A percentile compares a stretch with the other conserved stretches of the same genome.
Conservation (phyloP, 1,140 invertebrate genomes). For the Drosophila kanapiae region DNA sequence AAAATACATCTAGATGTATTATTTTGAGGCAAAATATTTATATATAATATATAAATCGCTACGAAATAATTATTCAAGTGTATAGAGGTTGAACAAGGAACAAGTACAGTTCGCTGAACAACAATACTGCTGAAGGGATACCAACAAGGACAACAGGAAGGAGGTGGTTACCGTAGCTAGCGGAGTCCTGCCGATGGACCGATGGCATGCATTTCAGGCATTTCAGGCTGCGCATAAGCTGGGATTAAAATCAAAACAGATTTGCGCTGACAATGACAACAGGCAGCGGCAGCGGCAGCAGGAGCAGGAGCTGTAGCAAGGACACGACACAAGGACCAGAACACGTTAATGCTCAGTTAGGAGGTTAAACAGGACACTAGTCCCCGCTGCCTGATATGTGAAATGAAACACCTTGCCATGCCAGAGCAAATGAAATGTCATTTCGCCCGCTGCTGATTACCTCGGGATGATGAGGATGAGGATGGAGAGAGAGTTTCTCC, state of each 20-base stretch:
- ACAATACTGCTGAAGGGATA: slow-evolving; percentile 33
- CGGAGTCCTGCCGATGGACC: slow-evolving; percentile 28
- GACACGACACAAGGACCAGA: slow-evolving; percentile 26
- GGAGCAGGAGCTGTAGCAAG: slow-evolving; percentile 3
- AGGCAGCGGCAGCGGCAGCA: slow-evolving; percentile 2
- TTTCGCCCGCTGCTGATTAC: slow-evolving; percentile 17
- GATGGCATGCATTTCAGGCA: slow-evolving; percentile 48
- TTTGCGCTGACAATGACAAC: slow-evolving; percentile 54
- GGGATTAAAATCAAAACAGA: slow-evolving; percentile 58
- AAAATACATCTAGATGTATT: no score
- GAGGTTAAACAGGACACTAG: slow-evolving; percentile 54
- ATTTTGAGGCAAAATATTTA: no score
- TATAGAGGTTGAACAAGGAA: slow-evolving; percentile 38
- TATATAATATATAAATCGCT: no score
- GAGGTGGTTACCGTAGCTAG: neutral
- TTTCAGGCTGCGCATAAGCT: slow-evolving; percentile 44
- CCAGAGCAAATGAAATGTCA: slow-evolving; percentile 50
- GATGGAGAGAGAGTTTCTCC: neutral
- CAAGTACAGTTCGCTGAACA: slow-evolving; percentile 62
- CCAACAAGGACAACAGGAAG: slow-evolving; percentile 8
- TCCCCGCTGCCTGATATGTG: slow-evolving; percentile 37
- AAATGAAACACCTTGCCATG: slow-evolving; percentile 47
- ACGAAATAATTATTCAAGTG: slow-evolving; percentile 13
- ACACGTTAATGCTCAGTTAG: slow-evolving; percentile 49
- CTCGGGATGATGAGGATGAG: slow-evolving; percentile 1